These are phyloP conservation scores for Sarcophaga peregrina DNA, from an alignment of 1,140 invertebrate genomes.

Conservation along the genomic window DNA sequence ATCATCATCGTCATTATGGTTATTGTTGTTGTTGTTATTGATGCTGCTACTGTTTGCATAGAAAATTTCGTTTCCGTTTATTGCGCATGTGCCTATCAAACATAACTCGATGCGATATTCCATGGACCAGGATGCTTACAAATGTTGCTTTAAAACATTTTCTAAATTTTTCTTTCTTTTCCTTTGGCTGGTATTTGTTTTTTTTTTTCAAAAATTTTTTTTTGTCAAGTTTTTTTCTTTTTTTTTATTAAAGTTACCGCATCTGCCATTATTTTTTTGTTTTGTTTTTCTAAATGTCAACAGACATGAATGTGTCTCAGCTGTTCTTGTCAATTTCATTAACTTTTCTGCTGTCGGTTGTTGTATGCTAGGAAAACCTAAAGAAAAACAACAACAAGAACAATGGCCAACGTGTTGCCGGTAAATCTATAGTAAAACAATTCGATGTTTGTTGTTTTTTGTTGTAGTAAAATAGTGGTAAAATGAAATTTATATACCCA, in stretches of 20 bases:
- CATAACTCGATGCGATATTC: slow-evolving; percentile 23
- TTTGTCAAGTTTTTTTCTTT: slow-evolving; percentile 14
- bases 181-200: slow-evolving; percentile 6
- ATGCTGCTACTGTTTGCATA: too few relatives aligned
- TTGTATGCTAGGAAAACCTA: background rate
- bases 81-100: slow-evolving; percentile 44
- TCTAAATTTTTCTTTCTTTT: background rate
- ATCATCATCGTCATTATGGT: background rate
- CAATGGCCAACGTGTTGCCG: slow-evolving; percentile 31
- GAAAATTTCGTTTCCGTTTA: slow-evolving; percentile 20
- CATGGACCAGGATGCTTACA: too few relatives aligned
- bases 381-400: background rate
- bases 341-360: background rate
- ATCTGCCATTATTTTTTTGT: background rate
- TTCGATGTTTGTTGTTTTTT: background rate
- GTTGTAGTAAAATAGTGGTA: background rate
- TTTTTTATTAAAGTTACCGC: slow-evolving; percentile 25
- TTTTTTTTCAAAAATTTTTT: too few relatives aligned
- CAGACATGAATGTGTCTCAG: slow-evolving; percentile 36
- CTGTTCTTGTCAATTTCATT: slow-evolving; percentile 42
- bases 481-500: background rate
- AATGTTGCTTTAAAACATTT: too few relatives aligned
- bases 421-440: background rate
- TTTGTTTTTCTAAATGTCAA: slow-evolving; percentile 24
- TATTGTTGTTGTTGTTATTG: background rate